phyloP scores from a whole-genome alignment of 2,888 invertebrate genomes.

The Ormyrus thymus region DNA sequence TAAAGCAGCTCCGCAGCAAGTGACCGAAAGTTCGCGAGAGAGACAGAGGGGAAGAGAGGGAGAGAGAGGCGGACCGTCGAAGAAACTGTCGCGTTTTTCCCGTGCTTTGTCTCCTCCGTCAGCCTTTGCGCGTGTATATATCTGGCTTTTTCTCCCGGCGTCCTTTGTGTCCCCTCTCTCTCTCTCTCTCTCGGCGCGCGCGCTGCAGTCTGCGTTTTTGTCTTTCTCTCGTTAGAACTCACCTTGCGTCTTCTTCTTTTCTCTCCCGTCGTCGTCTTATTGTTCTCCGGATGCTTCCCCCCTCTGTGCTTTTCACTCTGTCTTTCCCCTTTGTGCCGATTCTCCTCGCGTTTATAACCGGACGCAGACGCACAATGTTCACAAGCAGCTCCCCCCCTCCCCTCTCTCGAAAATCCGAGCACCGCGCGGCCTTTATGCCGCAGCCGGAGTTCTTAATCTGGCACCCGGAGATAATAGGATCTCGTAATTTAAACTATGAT shows the following conservation, averaged over 20 bases:
- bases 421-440: too few species aligned
- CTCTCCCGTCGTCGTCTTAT: background rate
- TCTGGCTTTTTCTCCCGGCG: slow-evolving; percentile 5
- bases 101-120: background rate
- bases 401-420: background rate
- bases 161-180: background rate
- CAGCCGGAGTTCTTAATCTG: slow-evolving; percentile 19
- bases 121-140: background rate
- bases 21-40: too few species aligned
- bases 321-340: background rate
- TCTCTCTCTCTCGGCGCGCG: background rate
- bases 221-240: slow-evolving; percentile 52
- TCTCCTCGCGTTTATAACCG: background rate
- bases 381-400: background rate
- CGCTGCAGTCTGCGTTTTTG: slow-evolving; percentile 17
- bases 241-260: slow-evolving; percentile 43
- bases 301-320: background rate
- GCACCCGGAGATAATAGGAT: slow-evolving; percentile 47
- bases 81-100: slow-evolving; percentile 8
- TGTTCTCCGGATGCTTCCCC: background rate
- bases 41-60: too few species aligned
- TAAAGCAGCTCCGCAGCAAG: background rate
- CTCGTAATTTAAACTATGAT: slow-evolving; percentile 43
- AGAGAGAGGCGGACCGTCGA: too few species aligned
- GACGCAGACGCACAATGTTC: background rate